phyloP scores from a whole-genome alignment of 2,113 vertebrate species.

The Mobula hypostoma region DNA sequence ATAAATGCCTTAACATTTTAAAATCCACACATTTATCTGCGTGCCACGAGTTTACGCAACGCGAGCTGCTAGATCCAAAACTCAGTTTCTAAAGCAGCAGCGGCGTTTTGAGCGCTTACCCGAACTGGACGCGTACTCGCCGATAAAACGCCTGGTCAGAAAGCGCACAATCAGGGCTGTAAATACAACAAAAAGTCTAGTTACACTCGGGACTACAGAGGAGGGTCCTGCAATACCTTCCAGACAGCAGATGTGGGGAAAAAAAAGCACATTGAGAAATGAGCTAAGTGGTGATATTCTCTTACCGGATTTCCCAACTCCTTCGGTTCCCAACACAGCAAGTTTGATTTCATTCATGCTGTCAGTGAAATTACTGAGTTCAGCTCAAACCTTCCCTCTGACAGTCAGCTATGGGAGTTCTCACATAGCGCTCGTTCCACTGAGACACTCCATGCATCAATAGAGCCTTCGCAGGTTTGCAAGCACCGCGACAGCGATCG shows the following conservation, averaged over 20 bases:
- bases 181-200: constrained; percentile 38
- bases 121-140: constrained; percentile 70
- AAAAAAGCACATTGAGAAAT: not conserved
- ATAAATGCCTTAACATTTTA: not conserved
- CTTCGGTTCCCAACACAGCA: constrained; percentile 65
- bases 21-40: not conserved
- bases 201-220: not conserved
- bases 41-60: not conserved
- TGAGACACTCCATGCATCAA: not conserved
- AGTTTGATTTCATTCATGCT: constrained; percentile 67
- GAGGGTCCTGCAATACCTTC: not conserved
- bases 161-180: constrained; percentile 75
- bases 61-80: not conserved
- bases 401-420: not conserved
- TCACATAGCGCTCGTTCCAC: not conserved
- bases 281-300: not conserved
- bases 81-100: too few relatives aligned
- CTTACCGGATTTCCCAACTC: constrained; percentile 75
- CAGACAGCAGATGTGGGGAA: too few relatives aligned
- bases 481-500: not conserved
- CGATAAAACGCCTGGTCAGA: constrained; percentile 71
- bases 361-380: not conserved
- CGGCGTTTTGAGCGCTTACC: constrained; percentile 53
- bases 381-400: not conserved
- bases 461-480: not conserved